Base-by-base conservation (phyloP, 2,888 invertebrate species). In the Candidula unifasciata region DNA sequence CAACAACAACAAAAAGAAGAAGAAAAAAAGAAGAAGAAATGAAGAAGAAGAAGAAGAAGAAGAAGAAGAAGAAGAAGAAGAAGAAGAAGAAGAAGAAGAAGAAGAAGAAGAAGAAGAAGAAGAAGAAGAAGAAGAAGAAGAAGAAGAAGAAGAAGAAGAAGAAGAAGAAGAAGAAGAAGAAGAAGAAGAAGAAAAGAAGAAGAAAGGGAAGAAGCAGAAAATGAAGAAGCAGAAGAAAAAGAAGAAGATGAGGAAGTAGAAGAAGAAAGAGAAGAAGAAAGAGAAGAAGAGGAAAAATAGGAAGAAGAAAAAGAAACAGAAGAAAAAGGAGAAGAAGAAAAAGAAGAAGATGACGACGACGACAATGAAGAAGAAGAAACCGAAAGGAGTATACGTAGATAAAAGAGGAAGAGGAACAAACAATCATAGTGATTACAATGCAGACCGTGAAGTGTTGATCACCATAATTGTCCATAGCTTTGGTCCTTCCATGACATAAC, bases 111-210 rank as follows among this genome's bases (percentile, higher is more conserved):
- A 52, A 76, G 24, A 52, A 76, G 52, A n/a, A n/a, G n/a, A 35
- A 73, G 37, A 54, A 54, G 57, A 54, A 54, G 57, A 54, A 54
- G 13, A 54, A 54, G 10, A 54, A n/a, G n/a, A n/a, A n/a, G n/a
- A n/a, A 64, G 21, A 64, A 64, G 21, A 64, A 64, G 64, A 64
- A 64, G n/a, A 64, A 64, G 64, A 64, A 64, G 64, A 64, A 64
- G 64, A 64, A 64, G 21, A 64, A 64, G 5, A 64, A 64, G 21
- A 64, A 64, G 21, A 64, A 64, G 6, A 64, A 64, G 21, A 64
- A 64, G 64, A 64, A 64, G 64, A 64, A n/a, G 52, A 76, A 52
- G 10, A 52, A 33, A 76, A 76, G 76, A 76, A 52, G 76, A 76
- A 76, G 52, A n/a, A n/a, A n/a, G n/a, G n/a, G n/a, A n/a, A n/a